Percentiles rank a stretch among this genome's conserved stretches.
Evolutionary conservation across 2,797 vertebrate genomes (phyloP).

Genomic region (Notamacropus eugenii): DNA sequence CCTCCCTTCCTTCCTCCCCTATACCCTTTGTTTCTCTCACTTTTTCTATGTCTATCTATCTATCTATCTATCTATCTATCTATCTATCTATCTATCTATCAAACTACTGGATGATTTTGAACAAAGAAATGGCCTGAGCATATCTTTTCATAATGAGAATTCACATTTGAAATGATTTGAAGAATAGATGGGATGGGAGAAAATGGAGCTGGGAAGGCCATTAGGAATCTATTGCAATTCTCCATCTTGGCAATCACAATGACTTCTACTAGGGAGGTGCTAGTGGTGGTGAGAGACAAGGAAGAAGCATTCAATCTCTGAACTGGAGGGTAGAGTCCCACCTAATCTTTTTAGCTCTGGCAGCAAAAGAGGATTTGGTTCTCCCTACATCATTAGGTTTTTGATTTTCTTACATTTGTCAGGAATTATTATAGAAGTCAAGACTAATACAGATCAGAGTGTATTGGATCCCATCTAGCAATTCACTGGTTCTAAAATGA

Average conservation of each 20-base stretch:
- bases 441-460: constrained; percentile 41
- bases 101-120: too few species aligned
- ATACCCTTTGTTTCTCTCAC: too few species aligned
- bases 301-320: not conserved
- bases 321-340: not conserved
- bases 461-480: constrained; percentile 16
- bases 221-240: not conserved
- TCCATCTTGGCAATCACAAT: not conserved
- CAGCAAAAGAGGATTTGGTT: constrained; percentile 54
- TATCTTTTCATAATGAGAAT: not conserved
- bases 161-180: not conserved
- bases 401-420: constrained; percentile 48
- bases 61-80: too few species aligned
- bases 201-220: not conserved
- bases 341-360: constrained; percentile 9
- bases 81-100: too few species aligned
- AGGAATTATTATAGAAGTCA: constrained; percentile 50
- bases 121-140: too few species aligned
- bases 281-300: not conserved
- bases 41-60: too few species aligned
- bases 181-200: not conserved
- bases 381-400: constrained; percentile 46
- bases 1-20: too few species aligned
- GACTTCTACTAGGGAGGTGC: not conserved
- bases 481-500: constrained; percentile 44